A percentile compares a stretch with the other conserved stretches of the same genome.
phyloP scores from a whole-genome alignment of 2,797 vertebrate species.

The Galago senegalensis region DNA sequence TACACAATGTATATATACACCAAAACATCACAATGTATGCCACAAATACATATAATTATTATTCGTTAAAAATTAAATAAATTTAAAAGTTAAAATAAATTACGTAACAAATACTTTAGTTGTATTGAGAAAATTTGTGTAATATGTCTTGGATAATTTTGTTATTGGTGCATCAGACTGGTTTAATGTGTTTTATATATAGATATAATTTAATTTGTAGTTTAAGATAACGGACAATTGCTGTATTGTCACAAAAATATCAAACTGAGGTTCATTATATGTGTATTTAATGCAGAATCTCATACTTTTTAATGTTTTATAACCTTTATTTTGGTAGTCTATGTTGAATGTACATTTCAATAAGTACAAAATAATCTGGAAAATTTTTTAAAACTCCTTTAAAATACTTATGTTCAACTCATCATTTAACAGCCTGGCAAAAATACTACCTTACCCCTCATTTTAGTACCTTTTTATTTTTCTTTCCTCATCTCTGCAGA shows the following conservation, averaged over 20 bases:
- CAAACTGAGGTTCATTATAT: background rate
- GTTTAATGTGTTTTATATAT: background rate
- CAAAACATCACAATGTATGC: background rate
- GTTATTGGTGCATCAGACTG: background rate
- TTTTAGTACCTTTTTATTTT: background rate
- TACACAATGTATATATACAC: background rate
- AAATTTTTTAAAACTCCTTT: background rate
- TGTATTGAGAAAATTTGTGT: background rate
- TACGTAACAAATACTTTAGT: background rate
- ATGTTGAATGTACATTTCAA: constrained; percentile 6
- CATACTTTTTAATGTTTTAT: constrained; percentile 17
- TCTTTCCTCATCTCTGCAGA: constrained; percentile 2
- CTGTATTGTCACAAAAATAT: background rate
- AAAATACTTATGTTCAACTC: background rate
- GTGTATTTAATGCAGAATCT: background rate
- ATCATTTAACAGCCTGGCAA: background rate
- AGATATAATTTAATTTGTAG: background rate
- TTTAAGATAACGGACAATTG: constrained; percentile 32
- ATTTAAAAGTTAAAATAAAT: background rate
- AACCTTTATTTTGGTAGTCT: constrained; percentile 11
- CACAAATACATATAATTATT: background rate
- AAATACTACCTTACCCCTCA: background rate
- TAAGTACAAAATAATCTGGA: constrained; percentile 19
- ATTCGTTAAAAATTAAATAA: background rate
- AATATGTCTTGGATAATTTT: constrained; percentile 18